These are phyloP conservation scores for Micrasema longulum DNA, from an alignment of 1,140 invertebrate species.

Conservation along the genomic window DNA sequence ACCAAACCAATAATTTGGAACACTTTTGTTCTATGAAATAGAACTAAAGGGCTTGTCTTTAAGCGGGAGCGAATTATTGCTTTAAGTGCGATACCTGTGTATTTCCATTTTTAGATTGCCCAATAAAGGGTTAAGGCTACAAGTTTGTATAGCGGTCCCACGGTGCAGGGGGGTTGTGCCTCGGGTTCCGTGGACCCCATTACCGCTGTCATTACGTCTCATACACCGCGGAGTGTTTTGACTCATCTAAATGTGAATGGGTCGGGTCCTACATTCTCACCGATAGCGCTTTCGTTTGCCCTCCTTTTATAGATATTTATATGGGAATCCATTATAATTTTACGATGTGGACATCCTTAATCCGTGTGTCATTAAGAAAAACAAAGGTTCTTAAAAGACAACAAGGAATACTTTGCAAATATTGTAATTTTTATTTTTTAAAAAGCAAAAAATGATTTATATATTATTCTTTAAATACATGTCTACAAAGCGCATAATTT, in stretches of 20 bases:
- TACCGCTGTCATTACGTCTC: conserved; percentile 28
- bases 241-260: conserved; percentile 28
- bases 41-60: too few relatives aligned
- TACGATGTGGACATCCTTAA: conserved; percentile 13
- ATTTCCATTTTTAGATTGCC: too few relatives aligned
- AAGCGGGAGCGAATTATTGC: too few relatives aligned
- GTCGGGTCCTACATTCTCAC: conserved; percentile 14
- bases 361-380: conserved; percentile 17
- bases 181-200: neutral
- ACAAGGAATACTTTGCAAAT: too few relatives aligned
- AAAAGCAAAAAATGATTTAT: neutral
- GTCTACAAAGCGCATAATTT: too few relatives aligned
- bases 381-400: neutral
- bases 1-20: too few relatives aligned
- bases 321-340: conserved; percentile 26
- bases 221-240: conserved; percentile 1
- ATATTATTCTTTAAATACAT: too few relatives aligned
- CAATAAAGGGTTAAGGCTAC: too few relatives aligned
- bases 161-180: neutral
- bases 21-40: too few relatives aligned
- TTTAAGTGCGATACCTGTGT: too few relatives aligned
- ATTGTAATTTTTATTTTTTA: too few relatives aligned
- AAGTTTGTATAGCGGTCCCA: neutral
- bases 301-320: conserved; percentile 16
- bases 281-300: neutral